phyloP scores from a whole-genome alignment of 2,888 invertebrate genomes.

The Diploptera punctata region DNA sequence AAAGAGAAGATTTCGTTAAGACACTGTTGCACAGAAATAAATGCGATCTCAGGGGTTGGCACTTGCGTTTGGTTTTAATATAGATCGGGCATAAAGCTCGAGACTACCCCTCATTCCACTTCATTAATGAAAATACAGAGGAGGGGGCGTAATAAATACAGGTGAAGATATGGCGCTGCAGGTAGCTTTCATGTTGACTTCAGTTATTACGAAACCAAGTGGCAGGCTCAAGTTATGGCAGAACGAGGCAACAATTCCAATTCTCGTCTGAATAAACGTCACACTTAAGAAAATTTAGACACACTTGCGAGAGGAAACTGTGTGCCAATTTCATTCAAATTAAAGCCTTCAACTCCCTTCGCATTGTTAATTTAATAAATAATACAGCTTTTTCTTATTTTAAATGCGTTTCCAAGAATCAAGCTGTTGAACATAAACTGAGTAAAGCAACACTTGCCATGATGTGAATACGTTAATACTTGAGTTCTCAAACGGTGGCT shows the following conservation, averaged over 20 bases:
- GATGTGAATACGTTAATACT: too few relatives aligned
- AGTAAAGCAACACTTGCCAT: too few relatives aligned
- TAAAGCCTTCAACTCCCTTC: not conserved
- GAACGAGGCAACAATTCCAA: not conserved
- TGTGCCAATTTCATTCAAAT: constrained; percentile 17
- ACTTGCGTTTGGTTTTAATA: constrained; percentile 13
- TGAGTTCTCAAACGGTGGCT: too few relatives aligned
- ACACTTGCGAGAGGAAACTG: not conserved
- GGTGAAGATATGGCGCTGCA: constrained; percentile 17
- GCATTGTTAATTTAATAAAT: too few relatives aligned
- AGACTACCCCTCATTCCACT: not conserved
- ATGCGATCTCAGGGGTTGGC: too few relatives aligned
- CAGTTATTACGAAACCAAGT: not conserved
- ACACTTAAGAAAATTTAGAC: constrained; percentile 18
- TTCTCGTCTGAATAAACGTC: not conserved
- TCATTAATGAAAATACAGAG: constrained; percentile 19
- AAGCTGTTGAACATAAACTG: too few relatives aligned
- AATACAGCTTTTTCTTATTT: too few relatives aligned
- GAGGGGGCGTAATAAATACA: not conserved
- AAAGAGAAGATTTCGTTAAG: too few relatives aligned
- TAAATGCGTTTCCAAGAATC: too few relatives aligned
- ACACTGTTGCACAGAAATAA: too few relatives aligned
- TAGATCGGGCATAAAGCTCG: constrained; percentile 18
- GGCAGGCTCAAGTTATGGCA: constrained; percentile 22
- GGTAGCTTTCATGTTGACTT: not conserved